Evolutionary conservation across 2,797 vertebrate species (phyloP), one percentile per base, ranked within the genome.

Genomic region (Caiman crocodilus): DNA sequence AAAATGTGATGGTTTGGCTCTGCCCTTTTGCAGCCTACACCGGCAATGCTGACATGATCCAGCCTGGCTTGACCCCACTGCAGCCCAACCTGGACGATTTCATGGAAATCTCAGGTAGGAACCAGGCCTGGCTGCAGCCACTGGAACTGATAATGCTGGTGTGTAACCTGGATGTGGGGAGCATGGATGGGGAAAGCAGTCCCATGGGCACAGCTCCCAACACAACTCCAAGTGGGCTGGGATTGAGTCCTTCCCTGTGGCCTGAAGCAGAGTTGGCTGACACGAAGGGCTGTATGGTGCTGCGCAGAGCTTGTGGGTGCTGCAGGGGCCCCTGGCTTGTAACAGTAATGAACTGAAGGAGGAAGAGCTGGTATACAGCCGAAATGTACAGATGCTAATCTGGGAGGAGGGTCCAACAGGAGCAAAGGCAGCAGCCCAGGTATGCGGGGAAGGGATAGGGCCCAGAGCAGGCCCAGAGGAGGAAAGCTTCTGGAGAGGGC

Each of bases 1-100:
- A 11, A 11, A 3, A 32, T 23, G 13, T 16, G 3, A 32, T 25
- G 17, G 56, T 82, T 57, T 60, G 76, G 65, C 80, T 92, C 85
- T 93, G 61, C 18, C 82, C n/a, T 96, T 58, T 96, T 96, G 21
- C 98, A 99, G 99, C 95, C 0, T 99, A 99, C 80, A 97, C 98
- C 1, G 98, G 98, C 96, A 99, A 99, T 18, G 99, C 99, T 82
- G 99, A 99, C 91, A 99, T 99, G 97, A 99, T 99, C 97, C 99
- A 99, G 96, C 99, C 99, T 0, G 99, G 98, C 84, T 95, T 99
- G 97, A 98, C 98, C 0, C 99, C 99, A 0, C 98, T 99, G 89
- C 99, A 99, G 97, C 99, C 99, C 93, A 99, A 98, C 96, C 96
- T 99, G 92, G 99, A 99, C 25, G 99, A 99, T 81, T 99, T 99